Percentiles rank a stretch among this genome's conserved stretches.
These are phyloP conservation scores for Camponotus fellah DNA, from an alignment of 2,888 invertebrate genomes.

Conservation along the genomic window DNA sequence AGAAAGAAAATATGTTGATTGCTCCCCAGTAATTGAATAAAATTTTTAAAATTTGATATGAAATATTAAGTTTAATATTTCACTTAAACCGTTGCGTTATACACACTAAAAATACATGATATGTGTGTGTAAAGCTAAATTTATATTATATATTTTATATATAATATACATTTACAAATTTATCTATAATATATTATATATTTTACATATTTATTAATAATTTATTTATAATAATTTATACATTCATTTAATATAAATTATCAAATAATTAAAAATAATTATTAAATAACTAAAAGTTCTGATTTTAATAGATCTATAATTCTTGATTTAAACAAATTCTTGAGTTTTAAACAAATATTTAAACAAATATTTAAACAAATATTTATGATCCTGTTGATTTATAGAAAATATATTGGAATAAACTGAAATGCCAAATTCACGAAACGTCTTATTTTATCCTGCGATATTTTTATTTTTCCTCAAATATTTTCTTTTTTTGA, in stretches of 20 bases:
- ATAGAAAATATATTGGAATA: not conserved
- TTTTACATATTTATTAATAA: too few species aligned
- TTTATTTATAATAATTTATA: too few species aligned
- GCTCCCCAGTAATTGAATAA: not conserved
- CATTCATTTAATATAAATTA: not conserved
- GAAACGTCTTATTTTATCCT: not conserved
- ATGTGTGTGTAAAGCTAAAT: too few species aligned
- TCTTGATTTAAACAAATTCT: not conserved
- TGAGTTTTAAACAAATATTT: not conserved
- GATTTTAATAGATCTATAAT: not conserved
- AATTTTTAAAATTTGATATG: not conserved
- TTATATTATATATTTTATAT: too few species aligned
- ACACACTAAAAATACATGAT: not conserved
- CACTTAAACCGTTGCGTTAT: not conserved
- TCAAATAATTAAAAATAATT: not conserved
- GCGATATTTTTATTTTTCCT: not conserved
- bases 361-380: too few species aligned
- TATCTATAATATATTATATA: too few species aligned
- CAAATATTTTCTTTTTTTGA: not conserved
- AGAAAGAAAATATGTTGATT: not conserved
- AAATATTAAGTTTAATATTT: constrained; percentile 1
- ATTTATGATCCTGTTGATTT: not conserved
- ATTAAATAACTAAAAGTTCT: not conserved
- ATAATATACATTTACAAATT: too few species aligned
- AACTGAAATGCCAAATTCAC: not conserved